Percentiles rank a stretch among this genome's conserved stretches.
phyloP scores from a whole-genome alignment of 2,113 vertebrate species.

The Myodes glareolus region DNA sequence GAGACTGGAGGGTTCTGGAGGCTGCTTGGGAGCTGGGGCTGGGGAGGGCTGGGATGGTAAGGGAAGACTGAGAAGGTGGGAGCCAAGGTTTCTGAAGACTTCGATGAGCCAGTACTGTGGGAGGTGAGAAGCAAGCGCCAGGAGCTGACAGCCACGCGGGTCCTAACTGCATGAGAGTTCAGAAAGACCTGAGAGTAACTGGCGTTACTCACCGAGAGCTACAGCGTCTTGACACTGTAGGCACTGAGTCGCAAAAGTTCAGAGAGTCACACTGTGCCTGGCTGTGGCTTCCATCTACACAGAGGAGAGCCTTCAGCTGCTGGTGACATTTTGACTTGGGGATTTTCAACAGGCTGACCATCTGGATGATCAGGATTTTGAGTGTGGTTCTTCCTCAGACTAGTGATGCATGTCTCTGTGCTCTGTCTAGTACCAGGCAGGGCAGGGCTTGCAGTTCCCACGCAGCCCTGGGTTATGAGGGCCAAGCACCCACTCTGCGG shows the following conservation, averaged over 20 bases:
- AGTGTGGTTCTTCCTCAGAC: neutral
- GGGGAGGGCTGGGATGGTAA: too few species aligned
- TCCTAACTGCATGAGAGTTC: neutral
- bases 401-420: neutral
- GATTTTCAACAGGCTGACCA: neutral
- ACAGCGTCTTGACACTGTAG: neutral
- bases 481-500: neutral
- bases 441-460: neutral
- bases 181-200: neutral
- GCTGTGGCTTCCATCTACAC: neutral
- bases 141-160: neutral
- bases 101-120: neutral
- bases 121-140: neutral
- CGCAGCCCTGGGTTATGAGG: neutral
- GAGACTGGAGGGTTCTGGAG: neutral
- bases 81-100: neutral
- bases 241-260: neutral
- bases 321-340: neutral
- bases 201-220: neutral
- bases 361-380: neutral
- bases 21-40: neutral
- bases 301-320: neutral
- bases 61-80: too few species aligned
- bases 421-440: neutral
- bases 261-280: neutral